Evolutionary conservation across 2,113 vertebrate species (phyloP).

Genomic region (Arvicanthis niloticus): DNA sequence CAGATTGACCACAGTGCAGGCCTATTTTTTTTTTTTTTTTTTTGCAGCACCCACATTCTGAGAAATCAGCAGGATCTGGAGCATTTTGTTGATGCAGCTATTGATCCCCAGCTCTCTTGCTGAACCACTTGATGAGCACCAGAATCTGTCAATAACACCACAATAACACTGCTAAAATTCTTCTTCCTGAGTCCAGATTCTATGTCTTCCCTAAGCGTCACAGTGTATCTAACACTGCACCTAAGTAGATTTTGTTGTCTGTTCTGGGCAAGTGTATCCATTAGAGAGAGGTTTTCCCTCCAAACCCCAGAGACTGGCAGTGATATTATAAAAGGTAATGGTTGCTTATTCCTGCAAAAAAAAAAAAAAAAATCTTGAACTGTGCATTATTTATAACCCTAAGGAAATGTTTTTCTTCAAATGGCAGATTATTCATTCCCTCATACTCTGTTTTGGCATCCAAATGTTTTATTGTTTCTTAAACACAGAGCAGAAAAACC

Average conservation of each 20-base stretch:
- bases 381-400: slow-evolving; percentile 52
- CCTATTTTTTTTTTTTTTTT: neutral
- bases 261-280: neutral
- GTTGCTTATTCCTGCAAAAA: neutral
- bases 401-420: slow-evolving; percentile 56
- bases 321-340: slow-evolving; percentile 43
- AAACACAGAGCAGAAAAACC: neutral
- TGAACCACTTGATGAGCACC: slow-evolving; percentile 34
- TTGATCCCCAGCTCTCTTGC: slow-evolving; percentile 52
- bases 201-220: neutral
- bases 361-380: neutral
- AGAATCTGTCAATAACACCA: slow-evolving; percentile 57
- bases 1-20: slow-evolving; percentile 40
- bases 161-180: neutral
- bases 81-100: slow-evolving; percentile 44
- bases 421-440: slow-evolving; percentile 34
- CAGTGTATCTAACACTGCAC: neutral
- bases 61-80: slow-evolving; percentile 51
- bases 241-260: slow-evolving; percentile 52
- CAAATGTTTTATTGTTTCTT: slow-evolving; percentile 32
- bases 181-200: slow-evolving; percentile 14
- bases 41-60: neutral
- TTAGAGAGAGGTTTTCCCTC: neutral
- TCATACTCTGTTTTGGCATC: neutral
- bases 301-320: neutral